A percentile compares a stretch with the other conserved stretches of the same genome.
These are phyloP conservation scores for Diabrotica balteata DNA, from an alignment of 2,888 invertebrate genomes.

Conservation along the genomic window DNA sequence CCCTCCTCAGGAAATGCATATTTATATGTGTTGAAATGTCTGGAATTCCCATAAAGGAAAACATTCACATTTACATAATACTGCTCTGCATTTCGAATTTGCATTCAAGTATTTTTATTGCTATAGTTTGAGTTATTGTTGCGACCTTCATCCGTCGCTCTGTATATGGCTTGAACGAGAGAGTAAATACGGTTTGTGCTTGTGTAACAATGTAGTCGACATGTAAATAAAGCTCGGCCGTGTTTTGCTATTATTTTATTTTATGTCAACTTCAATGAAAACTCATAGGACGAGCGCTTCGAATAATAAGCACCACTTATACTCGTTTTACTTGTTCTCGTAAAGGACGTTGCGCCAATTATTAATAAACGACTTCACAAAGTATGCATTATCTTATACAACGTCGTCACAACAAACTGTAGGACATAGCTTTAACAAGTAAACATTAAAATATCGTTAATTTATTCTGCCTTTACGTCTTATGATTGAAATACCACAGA, in stretches of 20 bases:
- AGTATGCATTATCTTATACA: too few species aligned
- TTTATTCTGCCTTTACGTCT: too few species aligned
- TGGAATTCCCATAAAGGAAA: slow-evolving; percentile 16
- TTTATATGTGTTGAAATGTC: slow-evolving; percentile 2
- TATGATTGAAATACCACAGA: too few species aligned
- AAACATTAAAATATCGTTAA: too few species aligned
- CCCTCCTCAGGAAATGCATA: slow-evolving; percentile 1
- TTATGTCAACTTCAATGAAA: slow-evolving; percentile 7
- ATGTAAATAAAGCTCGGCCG: slow-evolving; percentile 13
- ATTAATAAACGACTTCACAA: neutral
- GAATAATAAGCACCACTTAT: neutral
- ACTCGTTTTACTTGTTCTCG: neutral
- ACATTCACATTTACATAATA: slow-evolving; percentile 16
- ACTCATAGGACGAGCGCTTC: slow-evolving; percentile 2
- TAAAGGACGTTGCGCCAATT: slow-evolving; percentile 8
- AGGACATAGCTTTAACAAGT: too few species aligned
- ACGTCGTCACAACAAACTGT: too few species aligned
- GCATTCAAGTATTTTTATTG: slow-evolving; percentile 13
- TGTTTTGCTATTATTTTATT: slow-evolving; percentile 10
- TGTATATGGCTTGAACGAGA: slow-evolving; percentile 3
- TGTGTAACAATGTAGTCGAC: slow-evolving; percentile 15
- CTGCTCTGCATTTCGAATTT: slow-evolving; percentile 14
- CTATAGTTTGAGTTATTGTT: slow-evolving; percentile 12
- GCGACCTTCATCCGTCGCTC: slow-evolving; percentile 15
- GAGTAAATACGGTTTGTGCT: slow-evolving; percentile 7